A percentile compares a stretch with the other conserved stretches of the same genome.
phyloP scores from a whole-genome alignment of 2,888 invertebrate genomes.

The Ceramica pisi region DNA sequence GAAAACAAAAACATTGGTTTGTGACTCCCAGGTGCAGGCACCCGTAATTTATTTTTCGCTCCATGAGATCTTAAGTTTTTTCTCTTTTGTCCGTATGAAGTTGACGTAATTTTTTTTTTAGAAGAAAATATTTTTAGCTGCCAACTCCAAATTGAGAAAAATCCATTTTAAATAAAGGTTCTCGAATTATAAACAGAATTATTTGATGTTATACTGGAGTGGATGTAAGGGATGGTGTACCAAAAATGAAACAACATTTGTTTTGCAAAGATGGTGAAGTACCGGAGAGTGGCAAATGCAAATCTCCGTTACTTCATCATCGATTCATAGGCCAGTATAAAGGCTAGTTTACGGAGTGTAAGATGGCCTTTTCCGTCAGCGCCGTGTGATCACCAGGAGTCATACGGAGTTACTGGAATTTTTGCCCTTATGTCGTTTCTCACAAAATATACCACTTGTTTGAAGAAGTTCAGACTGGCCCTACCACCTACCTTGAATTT shows the following conservation, averaged over 20 bases:
- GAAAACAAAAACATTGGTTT: background rate
- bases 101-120: no score
- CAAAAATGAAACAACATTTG: background rate
- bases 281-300: slow-evolving; percentile 6
- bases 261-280: background rate
- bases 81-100: no score
- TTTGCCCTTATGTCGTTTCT: background rate
- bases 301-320: no score
- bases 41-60: background rate
- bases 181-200: background rate
- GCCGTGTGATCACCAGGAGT: background rate
- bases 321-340: background rate
- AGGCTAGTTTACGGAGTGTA: background rate
- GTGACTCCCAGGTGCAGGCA: background rate
- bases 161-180: background rate
- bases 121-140: background rate
- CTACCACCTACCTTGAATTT: background rate
- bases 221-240: slow-evolving; percentile 27
- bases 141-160: background rate
- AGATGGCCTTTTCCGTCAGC: no score
- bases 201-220: background rate
- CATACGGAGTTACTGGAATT: background rate
- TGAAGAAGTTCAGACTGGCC: background rate
- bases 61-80: no score
- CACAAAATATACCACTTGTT: no score